Base-by-base conservation (phyloP, 2,888 invertebrate species). In the Leptinotarsa tumamoca region DNA sequence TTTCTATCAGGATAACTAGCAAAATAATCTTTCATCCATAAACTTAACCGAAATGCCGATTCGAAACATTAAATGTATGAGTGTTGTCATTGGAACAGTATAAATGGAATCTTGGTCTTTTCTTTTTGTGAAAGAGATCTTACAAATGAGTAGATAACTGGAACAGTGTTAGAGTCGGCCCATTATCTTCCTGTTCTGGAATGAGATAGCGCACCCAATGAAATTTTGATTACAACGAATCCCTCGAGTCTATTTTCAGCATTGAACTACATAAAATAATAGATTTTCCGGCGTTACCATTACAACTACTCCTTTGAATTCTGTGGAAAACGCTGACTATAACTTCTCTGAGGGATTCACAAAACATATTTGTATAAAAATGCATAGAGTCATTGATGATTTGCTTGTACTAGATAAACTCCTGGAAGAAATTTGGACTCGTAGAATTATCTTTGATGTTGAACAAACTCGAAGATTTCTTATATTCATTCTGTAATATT, bases 131-230 rank as follows among this genome's bases (percentile, higher is more conserved):
- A 58, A 23, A 21, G 23, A 15, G 14, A 15, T 13, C 13, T 4
- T 21, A 58, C 58, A 27, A 58, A 58, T 58, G 58, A 58, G 23
- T 58, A 23, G 58, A 58, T 27, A 23, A 58, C 15, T 23, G 23
- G 58, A 58, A 23, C 58, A 58, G 21, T 21, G 13, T 58, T 58
- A 23, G 4, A 58, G 58, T 58, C 23, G 58, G 58, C 4, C 58
- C 58, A 58, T 58, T 58, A 58, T 58, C 15, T 23, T 58, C 14
- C 58, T 21, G 58, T 58, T 58, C 21, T 4, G 58, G 21, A 58
- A 23, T 58, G 21, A 58, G 23, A 58, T 58, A 15, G 58, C 58
- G 58, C 58, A 58, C 21, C 23, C 23, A 58, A 23, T 58, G 58
- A 23, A 58, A 58, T 15, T 58, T 21, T 58, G 58, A 58, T 58